Evolutionary conservation across 2,113 vertebrate species (phyloP), one percentile per base, ranked within the genome.

Genomic region (Taurulus bubalis): DNA sequence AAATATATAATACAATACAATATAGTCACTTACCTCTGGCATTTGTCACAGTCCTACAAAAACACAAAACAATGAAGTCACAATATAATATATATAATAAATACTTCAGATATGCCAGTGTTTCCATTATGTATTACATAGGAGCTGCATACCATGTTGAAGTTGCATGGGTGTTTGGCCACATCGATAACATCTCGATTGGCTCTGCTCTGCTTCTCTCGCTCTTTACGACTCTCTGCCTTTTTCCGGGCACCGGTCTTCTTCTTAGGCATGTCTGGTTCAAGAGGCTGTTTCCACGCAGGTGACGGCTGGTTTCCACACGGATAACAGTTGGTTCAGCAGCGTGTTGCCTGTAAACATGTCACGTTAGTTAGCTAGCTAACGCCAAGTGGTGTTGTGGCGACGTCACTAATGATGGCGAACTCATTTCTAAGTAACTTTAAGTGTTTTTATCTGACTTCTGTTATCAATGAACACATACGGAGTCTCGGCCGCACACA

Each of bases 241-340:
- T 99, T 99, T 91, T 99, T 99, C 20, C 98, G 95, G 0, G 98
- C 98, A 0, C 98, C 98, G 0, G 98, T 99, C 95, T 99, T 99
- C 90, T 99, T 99, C 66, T 99, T 99, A 5, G 98, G 98, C 98
- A 99, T 99, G 58, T 93, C 94, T 70, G 67, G 14, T 53, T 72
- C 72, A 18, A 12, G 3, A 3, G 45, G 45, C 11, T 9, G 7
- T 60, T 2, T 42, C 36, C 10, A 20, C 40, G 5, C 1, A 15
- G 62, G 16, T 6, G 22, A 53, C 16, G 2, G 32, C 32, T 36
- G 1, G 1, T 51, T 24, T n/a, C 32, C 56, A 59, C 6, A 1
- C 26, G 3, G 56, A 18, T 30, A 5, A 26, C 32, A 2, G 10
- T 30, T 32, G 32, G 20, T 18, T 55, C 1, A 77, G 5, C 10